These are phyloP conservation scores for Cnemophilus loriae DNA, from an alignment of 2,113 vertebrate species.

Conservation along the genomic window DNA sequence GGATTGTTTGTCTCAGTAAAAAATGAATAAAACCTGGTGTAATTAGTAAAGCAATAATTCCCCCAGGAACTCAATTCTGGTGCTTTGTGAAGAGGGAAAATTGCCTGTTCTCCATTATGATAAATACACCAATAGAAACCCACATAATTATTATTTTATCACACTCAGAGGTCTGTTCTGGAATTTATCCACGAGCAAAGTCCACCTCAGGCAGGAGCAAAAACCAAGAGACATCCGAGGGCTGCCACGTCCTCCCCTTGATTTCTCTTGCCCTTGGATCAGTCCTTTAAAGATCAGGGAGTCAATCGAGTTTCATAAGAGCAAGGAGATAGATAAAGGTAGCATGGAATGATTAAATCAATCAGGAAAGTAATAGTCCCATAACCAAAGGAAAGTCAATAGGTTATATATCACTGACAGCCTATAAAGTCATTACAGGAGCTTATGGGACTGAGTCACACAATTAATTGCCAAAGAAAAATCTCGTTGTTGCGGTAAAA, in stretches of 20 bases:
- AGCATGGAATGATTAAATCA: conserved; percentile 28
- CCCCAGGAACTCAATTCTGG: not conserved
- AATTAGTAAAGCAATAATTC: conserved; percentile 22
- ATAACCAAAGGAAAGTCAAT: conserved; percentile 35
- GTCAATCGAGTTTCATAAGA: not conserved
- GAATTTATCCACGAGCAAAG: not conserved
- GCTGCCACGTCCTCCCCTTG: not conserved
- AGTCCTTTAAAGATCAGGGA: not conserved
- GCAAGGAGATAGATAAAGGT: not conserved
- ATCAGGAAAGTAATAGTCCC: conserved; percentile 40
- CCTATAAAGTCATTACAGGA: conserved; percentile 33
- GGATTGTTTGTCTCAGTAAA: not conserved
- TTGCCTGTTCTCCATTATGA: not conserved
- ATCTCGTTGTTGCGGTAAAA: not conserved
- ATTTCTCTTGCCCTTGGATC: not conserved
- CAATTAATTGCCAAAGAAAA: conserved; percentile 14
- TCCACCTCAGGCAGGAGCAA: not conserved
- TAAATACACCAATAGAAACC: not conserved
- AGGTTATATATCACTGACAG: conserved; percentile 7
- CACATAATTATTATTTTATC: not conserved
- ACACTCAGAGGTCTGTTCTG: not conserved
- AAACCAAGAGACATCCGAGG: not conserved
- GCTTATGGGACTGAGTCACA: conserved; percentile 17
- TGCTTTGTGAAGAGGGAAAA: not conserved
- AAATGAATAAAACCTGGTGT: not conserved